These are phyloP conservation scores for Eulithis testata DNA, from an alignment of 2,888 invertebrate genomes.

Conservation along the genomic window DNA sequence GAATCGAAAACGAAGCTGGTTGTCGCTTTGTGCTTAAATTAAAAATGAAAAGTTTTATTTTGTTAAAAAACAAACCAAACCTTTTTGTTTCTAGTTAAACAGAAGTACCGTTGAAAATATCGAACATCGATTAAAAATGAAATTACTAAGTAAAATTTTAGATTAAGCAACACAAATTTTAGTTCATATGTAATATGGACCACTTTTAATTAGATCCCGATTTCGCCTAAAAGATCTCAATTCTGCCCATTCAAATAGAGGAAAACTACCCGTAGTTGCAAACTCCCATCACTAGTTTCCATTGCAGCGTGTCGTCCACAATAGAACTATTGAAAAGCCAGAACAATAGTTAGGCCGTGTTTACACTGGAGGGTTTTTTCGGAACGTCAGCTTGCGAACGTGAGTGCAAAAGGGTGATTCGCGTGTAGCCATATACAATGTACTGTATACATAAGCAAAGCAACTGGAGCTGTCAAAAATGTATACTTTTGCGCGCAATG, in stretches of 20 bases:
- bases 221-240: not conserved
- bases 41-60: conserved; percentile 8
- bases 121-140: no score
- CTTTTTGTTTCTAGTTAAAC: no score
- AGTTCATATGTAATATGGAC: no score
- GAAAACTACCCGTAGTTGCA: conserved; percentile 4
- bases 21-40: conserved; percentile 14
- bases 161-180: no score
- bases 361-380: conserved; percentile 57
- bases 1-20: conserved; percentile 30
- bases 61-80: no score
- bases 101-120: no score
- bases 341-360: conserved; percentile 69
- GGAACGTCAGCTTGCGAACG: conserved; percentile 44
- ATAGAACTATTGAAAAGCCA: conserved; percentile 64
- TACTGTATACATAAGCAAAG: conserved; percentile 11
- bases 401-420: conserved; percentile 35
- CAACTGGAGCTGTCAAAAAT: conserved; percentile 32
- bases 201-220: not conserved
- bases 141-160: no score
- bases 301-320: conserved; percentile 46
- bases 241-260: not conserved
- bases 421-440: conserved; percentile 15
- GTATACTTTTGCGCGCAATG: conserved; percentile 9
- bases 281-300: conserved; percentile 39